These are phyloP conservation scores for Platerodrilus igneus DNA, from an alignment of 2,888 invertebrate species.

Conservation along the genomic window DNA sequence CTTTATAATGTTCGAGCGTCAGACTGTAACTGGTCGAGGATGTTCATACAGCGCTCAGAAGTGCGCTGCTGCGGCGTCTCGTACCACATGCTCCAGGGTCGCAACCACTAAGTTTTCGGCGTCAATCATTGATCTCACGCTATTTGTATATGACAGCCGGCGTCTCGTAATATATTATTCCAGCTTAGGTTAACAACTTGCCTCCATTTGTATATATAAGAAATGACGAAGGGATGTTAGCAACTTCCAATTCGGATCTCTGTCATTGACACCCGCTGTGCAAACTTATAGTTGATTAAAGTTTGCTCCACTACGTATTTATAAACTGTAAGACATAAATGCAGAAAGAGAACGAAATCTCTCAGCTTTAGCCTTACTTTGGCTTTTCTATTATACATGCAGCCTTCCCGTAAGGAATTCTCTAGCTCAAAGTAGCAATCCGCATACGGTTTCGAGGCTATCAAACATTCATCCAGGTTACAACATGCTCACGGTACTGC, in stretches of 20 bases:
- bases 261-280: conserved; percentile 22
- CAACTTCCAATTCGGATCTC: conserved; percentile 21
- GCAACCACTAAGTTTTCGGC: conserved; percentile 31
- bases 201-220: conserved; percentile 30
- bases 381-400: conserved; percentile 40
- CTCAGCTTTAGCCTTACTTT: conserved; percentile 15
- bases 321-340: conserved; percentile 17
- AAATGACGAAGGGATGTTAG: conserved; percentile 22
- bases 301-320: conserved; percentile 20
- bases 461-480: conserved; percentile 45
- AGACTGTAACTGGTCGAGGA: conserved; percentile 42
- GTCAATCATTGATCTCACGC: conserved; percentile 42
- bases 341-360: conserved; percentile 21
- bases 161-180: conserved; percentile 31
- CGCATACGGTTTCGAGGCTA: conserved; percentile 38
- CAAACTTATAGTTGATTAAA: conserved; percentile 22
- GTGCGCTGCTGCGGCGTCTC: conserved; percentile 40
- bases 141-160: conserved; percentile 41
- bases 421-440: conserved; percentile 39
- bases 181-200: conserved; percentile 30
- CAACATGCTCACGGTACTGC: conserved; percentile 33
- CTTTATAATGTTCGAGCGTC: conserved; percentile 32
- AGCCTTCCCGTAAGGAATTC: conserved; percentile 41
- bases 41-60: conserved; percentile 34
- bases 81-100: conserved; percentile 38